Percentiles rank a stretch among this genome's conserved stretches.
Conservation (phyloP, 1,140 invertebrate genomes). For the Drosophila micromelanica region DNA sequence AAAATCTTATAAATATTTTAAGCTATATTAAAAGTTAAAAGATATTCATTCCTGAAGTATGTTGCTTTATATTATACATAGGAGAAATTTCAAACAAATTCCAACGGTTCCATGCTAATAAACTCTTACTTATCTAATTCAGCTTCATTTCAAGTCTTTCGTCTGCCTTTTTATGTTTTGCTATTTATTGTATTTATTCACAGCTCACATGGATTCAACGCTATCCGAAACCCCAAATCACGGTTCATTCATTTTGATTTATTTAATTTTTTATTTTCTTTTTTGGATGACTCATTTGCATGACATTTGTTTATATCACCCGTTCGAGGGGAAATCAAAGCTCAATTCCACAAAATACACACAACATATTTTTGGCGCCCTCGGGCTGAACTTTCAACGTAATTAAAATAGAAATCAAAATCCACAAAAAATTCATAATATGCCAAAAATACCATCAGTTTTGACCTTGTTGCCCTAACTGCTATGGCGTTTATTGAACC, state of each 20-base stretch:
- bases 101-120: background rate
- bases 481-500: slow-evolving; percentile 72
- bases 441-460: slow-evolving; percentile 45
- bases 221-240: slow-evolving; percentile 29
- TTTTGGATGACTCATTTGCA: slow-evolving; percentile 69
- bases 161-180: background rate
- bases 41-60: no score
- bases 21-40: no score
- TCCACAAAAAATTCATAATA: slow-evolving; percentile 28
- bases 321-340: slow-evolving; percentile 35
- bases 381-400: slow-evolving; percentile 58
- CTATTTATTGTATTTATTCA: slow-evolving; percentile 6
- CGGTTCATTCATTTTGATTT: slow-evolving; percentile 38
- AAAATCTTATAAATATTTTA: no score
- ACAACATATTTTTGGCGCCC: slow-evolving; percentile 1
- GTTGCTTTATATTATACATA: slow-evolving; percentile 9
- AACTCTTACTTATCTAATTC: slow-evolving; percentile 3
- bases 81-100: slow-evolving; percentile 14
- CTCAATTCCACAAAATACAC: background rate
- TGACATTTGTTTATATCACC: slow-evolving; percentile 62
- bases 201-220: slow-evolving; percentile 20
- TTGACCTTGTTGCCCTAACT: slow-evolving; percentile 60
- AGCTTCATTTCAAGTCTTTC: background rate
- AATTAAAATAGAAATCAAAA: slow-evolving; percentile 67
- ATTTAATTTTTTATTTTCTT: slow-evolving; percentile 2